These are phyloP conservation scores for Diogma glabrata DNA, from an alignment of 2,888 invertebrate genomes.

Conservation along the genomic window DNA sequence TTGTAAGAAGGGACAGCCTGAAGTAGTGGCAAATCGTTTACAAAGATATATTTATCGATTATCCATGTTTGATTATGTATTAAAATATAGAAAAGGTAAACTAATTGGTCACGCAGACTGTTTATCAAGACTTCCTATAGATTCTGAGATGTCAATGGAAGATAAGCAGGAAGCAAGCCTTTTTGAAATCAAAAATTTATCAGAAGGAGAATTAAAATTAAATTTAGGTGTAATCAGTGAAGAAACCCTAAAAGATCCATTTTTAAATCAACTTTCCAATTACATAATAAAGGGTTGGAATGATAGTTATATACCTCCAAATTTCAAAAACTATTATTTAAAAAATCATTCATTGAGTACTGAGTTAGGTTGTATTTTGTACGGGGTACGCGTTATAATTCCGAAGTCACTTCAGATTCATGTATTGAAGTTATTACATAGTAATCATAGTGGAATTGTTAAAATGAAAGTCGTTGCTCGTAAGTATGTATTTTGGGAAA, in stretches of 20 bases:
- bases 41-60: neutral
- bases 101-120: constrained; percentile 21
- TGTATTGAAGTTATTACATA: neutral
- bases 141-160: neutral
- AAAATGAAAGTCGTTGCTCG: neutral
- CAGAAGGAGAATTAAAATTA: no score
- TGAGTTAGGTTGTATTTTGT: neutral
- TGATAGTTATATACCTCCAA: neutral
- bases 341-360: neutral
- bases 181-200: no score
- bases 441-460: neutral
- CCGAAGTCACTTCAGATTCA: neutral
- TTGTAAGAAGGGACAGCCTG: neutral
- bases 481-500: neutral
- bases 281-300: neutral
- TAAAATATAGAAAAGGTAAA: constrained; percentile 23
- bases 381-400: neutral
- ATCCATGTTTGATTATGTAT: neutral
- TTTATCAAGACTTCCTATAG: constrained; percentile 16
- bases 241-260: no score
- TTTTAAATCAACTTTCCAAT: no score
- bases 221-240: no score
- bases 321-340: constrained; percentile 1
- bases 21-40: neutral
- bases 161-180: neutral